Evolutionary conservation across 2,113 vertebrate genomes (phyloP).

Genomic region (Chaenocephalus aceratus): DNA sequence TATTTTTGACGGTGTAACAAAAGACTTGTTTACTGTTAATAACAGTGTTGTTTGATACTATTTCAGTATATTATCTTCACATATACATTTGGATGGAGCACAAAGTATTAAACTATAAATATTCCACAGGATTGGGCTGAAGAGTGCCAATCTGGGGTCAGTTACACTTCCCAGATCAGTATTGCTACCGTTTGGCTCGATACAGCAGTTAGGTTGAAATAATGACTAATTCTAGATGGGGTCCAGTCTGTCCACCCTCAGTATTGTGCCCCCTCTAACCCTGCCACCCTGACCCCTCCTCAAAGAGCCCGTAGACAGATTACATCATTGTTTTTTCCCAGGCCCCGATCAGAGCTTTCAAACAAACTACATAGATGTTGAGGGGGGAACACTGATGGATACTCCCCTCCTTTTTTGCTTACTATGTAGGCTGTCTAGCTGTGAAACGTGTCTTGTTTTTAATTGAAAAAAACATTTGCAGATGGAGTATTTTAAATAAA

Average conservation of each 20-base stretch:
- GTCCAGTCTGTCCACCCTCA: slow-evolving; percentile 23
- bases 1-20: slow-evolving; percentile 32
- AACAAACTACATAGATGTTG: slow-evolving; percentile 73
- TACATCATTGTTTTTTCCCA: slow-evolving; percentile 17
- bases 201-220: neutral
- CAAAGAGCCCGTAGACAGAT: neutral
- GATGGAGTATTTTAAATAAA: slow-evolving; percentile 88
- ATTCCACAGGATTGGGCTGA: slow-evolving; percentile 12
- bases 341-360: slow-evolving; percentile 49
- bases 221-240: neutral
- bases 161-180: slow-evolving; percentile 19
- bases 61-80: slow-evolving; percentile 16
- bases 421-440: slow-evolving; percentile 96
- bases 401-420: slow-evolving; percentile 85
- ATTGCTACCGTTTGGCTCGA: neutral
- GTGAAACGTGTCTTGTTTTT: slow-evolving; percentile 93
- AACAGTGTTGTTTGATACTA: slow-evolving; percentile 20
- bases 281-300: slow-evolving; percentile 8
- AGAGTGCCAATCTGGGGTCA: slow-evolving; percentile 28
- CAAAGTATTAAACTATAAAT: slow-evolving; percentile 18
- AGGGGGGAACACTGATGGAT: slow-evolving; percentile 52
- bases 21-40: slow-evolving; percentile 40
- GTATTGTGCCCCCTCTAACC: slow-evolving; percentile 25
- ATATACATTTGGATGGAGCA: slow-evolving; percentile 4
- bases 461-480: slow-evolving; percentile 83